Conservation (phyloP, 2,113 vertebrate genomes). For the Sceloporus undulatus region DNA sequence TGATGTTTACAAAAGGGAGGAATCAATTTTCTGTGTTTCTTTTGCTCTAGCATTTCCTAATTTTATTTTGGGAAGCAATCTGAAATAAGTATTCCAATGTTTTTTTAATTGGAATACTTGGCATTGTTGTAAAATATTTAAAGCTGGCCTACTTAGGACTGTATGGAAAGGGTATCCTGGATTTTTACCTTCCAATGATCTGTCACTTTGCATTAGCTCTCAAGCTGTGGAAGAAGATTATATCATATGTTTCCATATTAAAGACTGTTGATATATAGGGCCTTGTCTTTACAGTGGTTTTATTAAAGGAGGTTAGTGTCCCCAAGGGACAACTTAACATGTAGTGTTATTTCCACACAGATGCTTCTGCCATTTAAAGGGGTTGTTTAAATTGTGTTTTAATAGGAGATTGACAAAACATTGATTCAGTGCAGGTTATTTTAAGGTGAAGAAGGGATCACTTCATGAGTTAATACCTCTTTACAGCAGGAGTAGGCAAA, state of each 20-base stretch:
- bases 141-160: constrained; percentile 62
- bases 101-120: constrained; percentile 65
- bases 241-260: constrained; percentile 66
- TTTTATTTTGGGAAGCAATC: constrained; percentile 52
- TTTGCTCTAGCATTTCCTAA: constrained; percentile 27
- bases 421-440: background rate
- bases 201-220: constrained; percentile 57
- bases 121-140: constrained; percentile 66
- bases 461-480: background rate
- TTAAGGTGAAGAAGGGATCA: constrained; percentile 3
- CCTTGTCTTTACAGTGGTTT: constrained; percentile 57
- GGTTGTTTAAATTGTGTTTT: constrained; percentile 47
- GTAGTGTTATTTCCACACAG: constrained; percentile 48
- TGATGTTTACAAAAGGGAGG: constrained; percentile 39
- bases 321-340: constrained; percentile 55
- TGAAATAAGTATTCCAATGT: constrained; percentile 43
- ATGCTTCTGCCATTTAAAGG: constrained; percentile 62
- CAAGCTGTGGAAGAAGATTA: constrained; percentile 56
- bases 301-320: constrained; percentile 70
- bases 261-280: constrained; percentile 60
- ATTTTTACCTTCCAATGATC: constrained; percentile 55
- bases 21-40: constrained; percentile 29
- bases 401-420: constrained; percentile 27
- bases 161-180: constrained; percentile 36
- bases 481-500: no score